These are phyloP conservation scores for Trimorus sp. DNA, from an alignment of 2,888 invertebrate species.

Conservation along the genomic window DNA sequence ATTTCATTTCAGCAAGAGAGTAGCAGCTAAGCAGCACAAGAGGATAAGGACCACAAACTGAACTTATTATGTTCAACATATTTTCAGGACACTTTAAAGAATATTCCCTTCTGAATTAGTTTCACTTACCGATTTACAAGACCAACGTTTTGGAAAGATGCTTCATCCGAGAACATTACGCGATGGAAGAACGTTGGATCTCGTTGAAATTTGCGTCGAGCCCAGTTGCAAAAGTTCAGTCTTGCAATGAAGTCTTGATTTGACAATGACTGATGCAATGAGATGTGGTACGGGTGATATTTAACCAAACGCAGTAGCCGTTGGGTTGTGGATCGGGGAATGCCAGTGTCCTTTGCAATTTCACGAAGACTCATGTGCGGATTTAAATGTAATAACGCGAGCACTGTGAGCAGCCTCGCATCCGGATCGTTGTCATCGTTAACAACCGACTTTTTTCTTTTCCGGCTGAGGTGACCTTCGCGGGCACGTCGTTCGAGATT, in stretches of 20 bases:
- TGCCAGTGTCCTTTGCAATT: slow-evolving; percentile 38
- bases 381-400: slow-evolving; percentile 26
- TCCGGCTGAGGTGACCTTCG: slow-evolving; percentile 5
- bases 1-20: too few species aligned
- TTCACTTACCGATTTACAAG: slow-evolving; percentile 66
- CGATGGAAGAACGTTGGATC: slow-evolving; percentile 54
- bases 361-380: slow-evolving; percentile 35
- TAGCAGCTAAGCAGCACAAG: too few species aligned
- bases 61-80: too few species aligned
- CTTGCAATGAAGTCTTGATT: slow-evolving; percentile 14
- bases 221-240: slow-evolving; percentile 49
- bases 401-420: slow-evolving; percentile 8
- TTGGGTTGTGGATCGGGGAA: slow-evolving; percentile 34
- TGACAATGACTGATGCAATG: slow-evolving; percentile 33
- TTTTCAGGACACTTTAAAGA: too few species aligned
- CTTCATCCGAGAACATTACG: slow-evolving; percentile 71
- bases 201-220: slow-evolving; percentile 19
- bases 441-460: not conserved
- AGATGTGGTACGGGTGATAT: slow-evolving; percentile 45
- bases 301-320: slow-evolving; percentile 23
- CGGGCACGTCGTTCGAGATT: slow-evolving; percentile 1
- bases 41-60: too few species aligned
- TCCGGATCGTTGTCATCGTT: slow-evolving; percentile 22
- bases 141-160: slow-evolving; percentile 68
- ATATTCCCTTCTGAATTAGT: slow-evolving; percentile 3